phyloP scores from a whole-genome alignment of 1,140 invertebrate species.

The Drosophila murphyi region DNA sequence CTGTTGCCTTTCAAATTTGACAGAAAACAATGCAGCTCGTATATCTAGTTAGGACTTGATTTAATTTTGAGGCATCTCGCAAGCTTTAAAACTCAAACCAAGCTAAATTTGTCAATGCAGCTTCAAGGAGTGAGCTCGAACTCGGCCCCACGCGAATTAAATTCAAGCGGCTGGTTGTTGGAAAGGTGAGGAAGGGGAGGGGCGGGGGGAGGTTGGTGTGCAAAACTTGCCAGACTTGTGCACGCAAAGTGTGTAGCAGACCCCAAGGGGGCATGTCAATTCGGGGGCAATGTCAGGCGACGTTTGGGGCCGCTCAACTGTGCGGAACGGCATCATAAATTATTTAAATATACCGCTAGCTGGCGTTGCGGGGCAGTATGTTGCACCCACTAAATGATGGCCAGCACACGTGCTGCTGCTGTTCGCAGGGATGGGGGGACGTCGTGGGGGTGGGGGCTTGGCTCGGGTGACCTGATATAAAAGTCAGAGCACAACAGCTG shows the following conservation, averaged over 20 bases:
- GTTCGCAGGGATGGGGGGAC: not conserved
- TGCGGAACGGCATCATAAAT: slow-evolving; percentile 71
- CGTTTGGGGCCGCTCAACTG: slow-evolving; percentile 52
- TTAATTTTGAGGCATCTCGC: slow-evolving; percentile 19
- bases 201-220: not conserved
- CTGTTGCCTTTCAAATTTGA: slow-evolving; percentile 55
- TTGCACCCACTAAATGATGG: slow-evolving; percentile 41
- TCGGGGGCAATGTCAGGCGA: slow-evolving; percentile 31
- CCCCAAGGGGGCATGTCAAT: slow-evolving; percentile 4
- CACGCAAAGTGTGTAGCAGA: slow-evolving; percentile 46
- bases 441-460: not conserved
- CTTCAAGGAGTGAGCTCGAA: slow-evolving; percentile 10
- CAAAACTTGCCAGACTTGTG: slow-evolving; percentile 63
- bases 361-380: slow-evolving; percentile 7
- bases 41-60: slow-evolving; percentile 42
- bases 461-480: not conserved
- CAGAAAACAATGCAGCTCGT: slow-evolving; percentile 66
- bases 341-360: slow-evolving; percentile 66
- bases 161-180: not conserved
- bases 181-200: not conserved
- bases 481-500: not conserved
- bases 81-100: slow-evolving; percentile 36
- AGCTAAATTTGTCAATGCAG: slow-evolving; percentile 29
- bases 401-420: slow-evolving; percentile 57
- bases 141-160: slow-evolving; percentile 2